Evolutionary conservation across 2,797 vertebrate species (phyloP).

Genomic region (Propithecus deckenii): DNA sequence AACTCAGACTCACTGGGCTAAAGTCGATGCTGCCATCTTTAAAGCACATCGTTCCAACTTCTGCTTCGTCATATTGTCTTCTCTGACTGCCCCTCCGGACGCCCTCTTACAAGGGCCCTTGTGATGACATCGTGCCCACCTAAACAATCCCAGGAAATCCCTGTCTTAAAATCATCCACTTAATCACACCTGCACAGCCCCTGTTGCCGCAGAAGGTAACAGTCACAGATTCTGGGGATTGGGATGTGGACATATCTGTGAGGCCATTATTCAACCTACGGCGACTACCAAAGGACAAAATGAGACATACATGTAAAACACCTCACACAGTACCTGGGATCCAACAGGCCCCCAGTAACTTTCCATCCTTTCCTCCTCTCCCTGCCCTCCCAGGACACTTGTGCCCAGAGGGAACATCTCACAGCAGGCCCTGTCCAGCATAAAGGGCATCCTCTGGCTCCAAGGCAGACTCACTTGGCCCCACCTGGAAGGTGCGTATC

Average conservation of each 20-base stretch:
- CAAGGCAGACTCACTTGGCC: neutral
- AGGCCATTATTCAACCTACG: neutral
- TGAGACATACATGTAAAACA: neutral
- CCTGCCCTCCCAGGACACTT: neutral
- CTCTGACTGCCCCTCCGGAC: neutral
- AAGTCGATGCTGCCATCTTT: neutral
- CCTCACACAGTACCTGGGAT: neutral
- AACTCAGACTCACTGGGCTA: neutral
- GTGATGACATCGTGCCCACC: neutral
- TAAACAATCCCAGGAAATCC: neutral
- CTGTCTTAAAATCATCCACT: neutral
- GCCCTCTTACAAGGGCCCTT: neutral
- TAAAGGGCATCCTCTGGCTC: neutral
- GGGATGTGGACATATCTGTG: neutral
- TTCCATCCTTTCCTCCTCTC: neutral
- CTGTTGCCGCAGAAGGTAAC: neutral
- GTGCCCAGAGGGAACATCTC: rapidly evolving
- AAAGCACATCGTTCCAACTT: neutral
- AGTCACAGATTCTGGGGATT: neutral
- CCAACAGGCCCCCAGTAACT: neutral
- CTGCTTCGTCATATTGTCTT: neutral
- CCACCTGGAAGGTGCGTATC: neutral
- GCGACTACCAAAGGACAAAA: neutral
- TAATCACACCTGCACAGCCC: neutral
- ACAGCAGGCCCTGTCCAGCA: neutral